Conservation (phyloP, 2,888 invertebrate genomes). For the Pomacea canaliculata region DNA sequence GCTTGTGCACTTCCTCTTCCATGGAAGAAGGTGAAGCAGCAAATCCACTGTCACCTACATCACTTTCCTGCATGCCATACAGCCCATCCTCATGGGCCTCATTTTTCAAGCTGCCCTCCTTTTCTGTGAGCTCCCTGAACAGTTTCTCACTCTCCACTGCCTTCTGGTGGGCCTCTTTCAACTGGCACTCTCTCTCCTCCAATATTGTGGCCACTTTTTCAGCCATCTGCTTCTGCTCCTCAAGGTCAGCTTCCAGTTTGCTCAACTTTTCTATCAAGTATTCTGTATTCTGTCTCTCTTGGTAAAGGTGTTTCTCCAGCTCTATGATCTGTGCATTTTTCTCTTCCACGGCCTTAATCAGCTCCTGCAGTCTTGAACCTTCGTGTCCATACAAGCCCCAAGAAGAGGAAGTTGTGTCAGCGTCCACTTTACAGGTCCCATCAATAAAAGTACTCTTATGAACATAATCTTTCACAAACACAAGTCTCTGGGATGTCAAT, state of each 20-base stretch:
- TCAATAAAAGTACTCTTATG: constrained; percentile 45
- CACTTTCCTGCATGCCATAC: not conserved
- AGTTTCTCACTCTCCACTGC: constrained; percentile 39
- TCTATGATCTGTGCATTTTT: constrained; percentile 42
- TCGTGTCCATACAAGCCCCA: not conserved
- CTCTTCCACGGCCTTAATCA: constrained; percentile 35
- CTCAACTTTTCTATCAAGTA: constrained; percentile 35
- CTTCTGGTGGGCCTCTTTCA: constrained; percentile 40
- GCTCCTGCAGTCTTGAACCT: constrained; percentile 30
- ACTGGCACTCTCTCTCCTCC: constrained; percentile 39
- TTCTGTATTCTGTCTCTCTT: constrained; percentile 37
- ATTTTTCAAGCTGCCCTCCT: constrained; percentile 26
- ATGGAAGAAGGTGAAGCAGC: constrained; percentile 7
- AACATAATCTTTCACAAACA: constrained; percentile 45
- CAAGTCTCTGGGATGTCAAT: constrained; percentile 13
- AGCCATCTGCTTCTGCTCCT: constrained; percentile 20
- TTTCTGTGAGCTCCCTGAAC: constrained; percentile 29
- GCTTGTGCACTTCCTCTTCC: constrained; percentile 25
- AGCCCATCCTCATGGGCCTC: constrained; percentile 25
- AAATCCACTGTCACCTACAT: not conserved
- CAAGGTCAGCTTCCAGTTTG: constrained; percentile 36
- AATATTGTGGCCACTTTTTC: constrained; percentile 17
- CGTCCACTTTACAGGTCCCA: constrained; percentile 45
- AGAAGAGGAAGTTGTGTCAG: constrained; percentile 20
- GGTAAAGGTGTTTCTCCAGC: constrained; percentile 42